These are phyloP conservation scores for Streptopelia turtur DNA, from an alignment of 2,797 vertebrate species.

Conservation along the genomic window DNA sequence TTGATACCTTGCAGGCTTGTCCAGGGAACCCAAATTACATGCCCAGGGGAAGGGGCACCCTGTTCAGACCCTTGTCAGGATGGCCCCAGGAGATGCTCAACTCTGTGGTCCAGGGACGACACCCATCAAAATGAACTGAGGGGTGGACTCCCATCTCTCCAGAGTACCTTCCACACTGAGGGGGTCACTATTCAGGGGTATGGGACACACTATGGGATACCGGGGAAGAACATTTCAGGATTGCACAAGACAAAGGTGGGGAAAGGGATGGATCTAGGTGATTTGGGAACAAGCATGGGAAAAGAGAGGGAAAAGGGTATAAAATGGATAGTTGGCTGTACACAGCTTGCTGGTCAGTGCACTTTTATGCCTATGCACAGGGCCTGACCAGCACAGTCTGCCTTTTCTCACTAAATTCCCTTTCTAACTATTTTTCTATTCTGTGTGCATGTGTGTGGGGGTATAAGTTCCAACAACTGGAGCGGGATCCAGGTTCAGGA, in stretches of 20 bases:
- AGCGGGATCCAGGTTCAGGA: background rate
- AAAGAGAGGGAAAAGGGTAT: background rate
- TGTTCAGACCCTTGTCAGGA: background rate
- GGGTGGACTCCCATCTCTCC: background rate
- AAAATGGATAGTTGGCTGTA: background rate
- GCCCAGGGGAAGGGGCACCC: background rate
- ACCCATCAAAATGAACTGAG: background rate
- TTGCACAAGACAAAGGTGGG: background rate
- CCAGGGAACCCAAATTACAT: background rate
- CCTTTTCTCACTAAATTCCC: background rate
- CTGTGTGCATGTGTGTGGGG: accelerated
- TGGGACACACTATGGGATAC: background rate
- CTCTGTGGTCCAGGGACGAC: background rate
- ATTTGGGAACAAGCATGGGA: background rate
- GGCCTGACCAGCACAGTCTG: background rate
- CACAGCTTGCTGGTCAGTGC: background rate
- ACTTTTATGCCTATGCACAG: accelerated
- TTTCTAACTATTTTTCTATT: background rate
- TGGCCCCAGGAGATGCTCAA: background rate
- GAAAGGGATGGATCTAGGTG: background rate
- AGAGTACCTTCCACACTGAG: background rate
- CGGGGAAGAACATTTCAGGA: background rate
- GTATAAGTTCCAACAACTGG: background rate
- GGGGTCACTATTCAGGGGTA: background rate
- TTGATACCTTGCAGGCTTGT: background rate